These are phyloP conservation scores for Mellivora capensis DNA, from an alignment of 2,113 vertebrate species.

Conservation along the genomic window DNA sequence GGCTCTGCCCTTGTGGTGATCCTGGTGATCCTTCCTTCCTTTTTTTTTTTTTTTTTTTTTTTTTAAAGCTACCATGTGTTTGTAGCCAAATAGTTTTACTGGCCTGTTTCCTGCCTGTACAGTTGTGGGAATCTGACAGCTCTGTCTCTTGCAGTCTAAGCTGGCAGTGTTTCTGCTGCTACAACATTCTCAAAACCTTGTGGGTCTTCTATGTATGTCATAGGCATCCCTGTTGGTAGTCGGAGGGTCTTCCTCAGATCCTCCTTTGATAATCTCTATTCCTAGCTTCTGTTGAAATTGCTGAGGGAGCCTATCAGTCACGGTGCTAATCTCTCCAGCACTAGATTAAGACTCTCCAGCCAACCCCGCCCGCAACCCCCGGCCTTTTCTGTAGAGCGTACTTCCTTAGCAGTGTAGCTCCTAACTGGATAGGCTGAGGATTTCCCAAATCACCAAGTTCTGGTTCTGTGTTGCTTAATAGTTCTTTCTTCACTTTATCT, in stretches of 20 bases:
- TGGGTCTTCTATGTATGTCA: neutral
- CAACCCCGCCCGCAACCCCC: accelerated
- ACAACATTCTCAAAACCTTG: neutral
- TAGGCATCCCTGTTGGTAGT: neutral
- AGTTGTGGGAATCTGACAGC: neutral
- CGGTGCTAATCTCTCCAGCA: neutral
- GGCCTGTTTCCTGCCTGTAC: neutral
- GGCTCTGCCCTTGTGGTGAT: neutral
- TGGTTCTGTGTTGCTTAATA: neutral
- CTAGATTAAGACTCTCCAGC: neutral
- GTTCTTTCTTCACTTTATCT: neutral
- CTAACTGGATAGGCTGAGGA: neutral
- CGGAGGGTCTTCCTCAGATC: neutral
- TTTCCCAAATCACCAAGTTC: neutral
- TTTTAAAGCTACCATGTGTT: neutral
- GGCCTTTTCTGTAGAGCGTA: neutral
- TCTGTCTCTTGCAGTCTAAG: neutral
- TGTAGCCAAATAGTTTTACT: neutral
- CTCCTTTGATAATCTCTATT: neutral
- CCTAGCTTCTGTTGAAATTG: neutral
- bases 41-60: neutral
- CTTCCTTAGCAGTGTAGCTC: neutral
- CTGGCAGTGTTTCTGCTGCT: neutral
- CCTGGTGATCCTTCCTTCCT: neutral
- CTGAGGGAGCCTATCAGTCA: neutral